These are phyloP conservation scores for Sarcophilus harrisii DNA, from an alignment of 2,797 vertebrate species.

Conservation along the genomic window DNA sequence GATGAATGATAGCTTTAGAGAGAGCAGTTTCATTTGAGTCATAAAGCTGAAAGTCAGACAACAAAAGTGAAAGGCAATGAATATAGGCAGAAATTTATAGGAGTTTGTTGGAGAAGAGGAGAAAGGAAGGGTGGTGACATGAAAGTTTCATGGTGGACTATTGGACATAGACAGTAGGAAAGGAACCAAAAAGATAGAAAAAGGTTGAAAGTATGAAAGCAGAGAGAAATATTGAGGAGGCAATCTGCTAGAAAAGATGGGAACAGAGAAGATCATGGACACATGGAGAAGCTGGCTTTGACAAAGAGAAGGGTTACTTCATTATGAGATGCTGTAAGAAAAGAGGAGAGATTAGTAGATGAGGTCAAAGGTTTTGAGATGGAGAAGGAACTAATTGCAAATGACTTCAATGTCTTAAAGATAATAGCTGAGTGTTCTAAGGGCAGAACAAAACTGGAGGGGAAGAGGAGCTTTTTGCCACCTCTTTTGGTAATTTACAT, in stretches of 20 bases:
- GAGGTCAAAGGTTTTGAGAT: neutral
- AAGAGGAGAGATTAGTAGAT: neutral
- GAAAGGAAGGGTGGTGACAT: neutral
- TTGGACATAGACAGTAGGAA: neutral
- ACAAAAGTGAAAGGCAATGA: neutral
- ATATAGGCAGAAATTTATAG: neutral
- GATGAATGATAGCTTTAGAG: neutral
- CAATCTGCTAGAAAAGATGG: neutral
- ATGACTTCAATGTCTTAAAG: neutral
- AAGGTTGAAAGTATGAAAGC: neutral
- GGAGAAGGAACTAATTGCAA: neutral
- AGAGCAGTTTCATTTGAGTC: neutral
- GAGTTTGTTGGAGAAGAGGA: neutral
- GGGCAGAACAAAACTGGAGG: neutral
- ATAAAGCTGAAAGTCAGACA: neutral
- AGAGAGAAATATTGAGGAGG: neutral
- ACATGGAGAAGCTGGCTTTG: neutral
- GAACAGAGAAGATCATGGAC: neutral
- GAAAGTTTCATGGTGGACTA: neutral
- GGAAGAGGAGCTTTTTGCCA: neutral
- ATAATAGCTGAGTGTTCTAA: neutral
- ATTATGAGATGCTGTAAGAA: neutral
- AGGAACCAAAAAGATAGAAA: neutral
- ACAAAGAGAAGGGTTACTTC: neutral
- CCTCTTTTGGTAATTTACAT: neutral